These are phyloP conservation scores for Brachionus rotundiformis DNA, from an alignment of 1,140 invertebrate genomes.

Conservation along the genomic window DNA sequence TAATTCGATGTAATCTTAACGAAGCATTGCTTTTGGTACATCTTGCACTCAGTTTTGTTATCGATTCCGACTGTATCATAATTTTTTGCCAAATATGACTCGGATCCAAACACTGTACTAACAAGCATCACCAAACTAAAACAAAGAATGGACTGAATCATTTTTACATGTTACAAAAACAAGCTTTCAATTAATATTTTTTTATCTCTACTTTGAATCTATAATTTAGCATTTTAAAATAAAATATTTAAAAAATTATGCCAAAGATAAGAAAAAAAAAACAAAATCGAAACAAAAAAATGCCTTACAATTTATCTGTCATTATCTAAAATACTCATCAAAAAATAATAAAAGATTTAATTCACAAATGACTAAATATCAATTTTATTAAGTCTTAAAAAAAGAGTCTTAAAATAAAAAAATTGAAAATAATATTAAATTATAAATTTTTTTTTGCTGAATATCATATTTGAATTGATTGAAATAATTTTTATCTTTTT, in stretches of 20 bases:
- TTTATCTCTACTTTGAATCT: neutral
- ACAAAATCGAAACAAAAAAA: neutral
- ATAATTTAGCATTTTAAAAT: neutral
- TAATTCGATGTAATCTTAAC: conserved; percentile 21
- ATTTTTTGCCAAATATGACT: neutral
- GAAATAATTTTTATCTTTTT: no score
- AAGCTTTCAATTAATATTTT: neutral
- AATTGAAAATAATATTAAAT: no score
- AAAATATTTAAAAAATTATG: conserved; percentile 39
- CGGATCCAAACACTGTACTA: neutral
- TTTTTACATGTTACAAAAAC: neutral
- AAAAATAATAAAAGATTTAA: neutral
- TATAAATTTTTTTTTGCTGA: no score
- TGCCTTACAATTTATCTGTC: neutral
- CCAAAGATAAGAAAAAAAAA: conserved; percentile 10
- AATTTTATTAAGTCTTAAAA: no score
- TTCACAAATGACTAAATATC: no score
- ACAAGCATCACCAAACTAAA: neutral
- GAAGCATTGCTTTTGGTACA: conserved; percentile 25
- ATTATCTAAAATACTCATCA: neutral
- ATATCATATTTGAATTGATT: no score
- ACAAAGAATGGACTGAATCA: neutral
- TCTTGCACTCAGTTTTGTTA: conserved; percentile 20
- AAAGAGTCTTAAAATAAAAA: no score
- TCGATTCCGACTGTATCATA: neutral